These are phyloP conservation scores for Spicauda simplicius DNA, from an alignment of 2,888 invertebrate species.

Conservation along the genomic window DNA sequence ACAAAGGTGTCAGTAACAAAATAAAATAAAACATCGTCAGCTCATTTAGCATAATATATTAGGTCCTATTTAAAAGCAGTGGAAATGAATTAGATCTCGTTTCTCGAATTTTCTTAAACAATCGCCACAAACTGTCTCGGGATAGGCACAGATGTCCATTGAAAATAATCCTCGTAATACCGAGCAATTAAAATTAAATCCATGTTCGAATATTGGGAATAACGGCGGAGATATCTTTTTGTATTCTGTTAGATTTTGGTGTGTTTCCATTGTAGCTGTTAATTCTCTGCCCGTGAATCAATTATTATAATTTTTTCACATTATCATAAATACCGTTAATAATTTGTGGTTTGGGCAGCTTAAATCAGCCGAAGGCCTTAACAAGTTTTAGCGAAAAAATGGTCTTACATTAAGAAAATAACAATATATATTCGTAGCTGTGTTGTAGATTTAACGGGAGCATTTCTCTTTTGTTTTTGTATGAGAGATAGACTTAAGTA, in stretches of 20 bases:
- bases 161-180: conserved; percentile 10
- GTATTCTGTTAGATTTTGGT: conserved; percentile 26
- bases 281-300: conserved; percentile 9
- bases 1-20: too few species aligned
- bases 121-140: not conserved
- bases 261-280: conserved; percentile 18
- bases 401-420: too few species aligned
- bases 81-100: not conserved
- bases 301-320: too few species aligned
- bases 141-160: not conserved
- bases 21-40: too few species aligned
- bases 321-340: too few species aligned
- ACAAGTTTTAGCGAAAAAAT: too few species aligned
- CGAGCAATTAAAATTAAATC: conserved; percentile 33
- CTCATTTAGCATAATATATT: not conserved
- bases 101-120: conserved; percentile 1
- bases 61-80: not conserved
- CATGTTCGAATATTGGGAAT: conserved; percentile 35
- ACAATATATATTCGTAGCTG: too few species aligned
- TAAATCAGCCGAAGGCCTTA: too few species aligned
- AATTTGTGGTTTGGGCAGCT: too few species aligned
- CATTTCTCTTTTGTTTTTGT: too few species aligned
- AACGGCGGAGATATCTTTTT: conserved; percentile 29
- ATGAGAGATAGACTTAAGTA: too few species aligned
- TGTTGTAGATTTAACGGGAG: too few species aligned